Percentiles rank a stretch among this genome's conserved stretches.
phyloP scores from a whole-genome alignment of 64 coral and sea anemone genomes.

The Porites australiensis region DNA sequence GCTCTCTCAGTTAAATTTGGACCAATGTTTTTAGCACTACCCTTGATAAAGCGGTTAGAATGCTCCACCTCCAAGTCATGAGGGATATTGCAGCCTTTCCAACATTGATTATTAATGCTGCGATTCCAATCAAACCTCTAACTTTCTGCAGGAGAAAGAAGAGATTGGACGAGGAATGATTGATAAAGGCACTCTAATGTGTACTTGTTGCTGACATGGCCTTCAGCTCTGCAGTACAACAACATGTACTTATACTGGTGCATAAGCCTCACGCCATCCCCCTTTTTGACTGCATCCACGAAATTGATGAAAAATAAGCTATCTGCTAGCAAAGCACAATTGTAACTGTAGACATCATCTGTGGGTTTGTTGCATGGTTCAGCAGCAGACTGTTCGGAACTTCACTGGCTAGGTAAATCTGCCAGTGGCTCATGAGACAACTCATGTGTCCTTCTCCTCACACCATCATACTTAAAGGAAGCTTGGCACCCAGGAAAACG shows the following conservation, averaged over 20 bases:
- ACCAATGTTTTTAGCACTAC: constrained; percentile 16
- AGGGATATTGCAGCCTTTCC: constrained; percentile 35
- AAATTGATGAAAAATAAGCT: constrained; percentile 48
- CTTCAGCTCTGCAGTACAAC: constrained; percentile 57
- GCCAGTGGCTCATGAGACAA: not conserved
- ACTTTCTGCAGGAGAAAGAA: constrained; percentile 34
- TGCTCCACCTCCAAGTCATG: constrained; percentile 39
- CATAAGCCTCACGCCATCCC: constrained; percentile 58
- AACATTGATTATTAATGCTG: not conserved
- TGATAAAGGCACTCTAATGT: constrained; percentile 49
- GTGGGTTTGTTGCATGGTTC: no score
- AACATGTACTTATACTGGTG: constrained; percentile 70
- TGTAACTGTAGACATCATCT: constrained; percentile 15
- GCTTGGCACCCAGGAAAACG: not conserved
- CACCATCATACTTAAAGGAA: constrained; percentile 6
- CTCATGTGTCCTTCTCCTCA: not conserved
- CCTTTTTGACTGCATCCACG: constrained; percentile 26
- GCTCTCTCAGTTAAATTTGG: constrained; percentile 46
- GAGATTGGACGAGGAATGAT: not conserved
- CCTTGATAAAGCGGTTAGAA: constrained; percentile 24
- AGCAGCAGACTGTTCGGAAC: no score
- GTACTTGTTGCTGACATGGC: constrained; percentile 20
- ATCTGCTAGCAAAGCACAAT: constrained; percentile 25
- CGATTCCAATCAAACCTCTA: constrained; percentile 42
- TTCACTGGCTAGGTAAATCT: no score